Evolutionary conservation across 2,888 invertebrate species (phyloP).

Genomic region (Eudasyphora cyanicolor): DNA sequence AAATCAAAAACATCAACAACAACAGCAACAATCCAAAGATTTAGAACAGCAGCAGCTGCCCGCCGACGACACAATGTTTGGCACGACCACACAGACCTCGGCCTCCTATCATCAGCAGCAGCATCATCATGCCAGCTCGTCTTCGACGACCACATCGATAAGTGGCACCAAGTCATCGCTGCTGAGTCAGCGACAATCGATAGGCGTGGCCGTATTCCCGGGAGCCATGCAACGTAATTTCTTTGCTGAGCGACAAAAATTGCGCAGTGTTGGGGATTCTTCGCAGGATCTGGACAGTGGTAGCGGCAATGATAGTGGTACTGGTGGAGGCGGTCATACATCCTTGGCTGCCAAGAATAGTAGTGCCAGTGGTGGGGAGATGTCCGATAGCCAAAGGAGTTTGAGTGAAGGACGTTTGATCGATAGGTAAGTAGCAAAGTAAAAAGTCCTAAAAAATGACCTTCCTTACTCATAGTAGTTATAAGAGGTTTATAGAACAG

Average conservation of each 20-base stretch:
- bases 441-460: too few species aligned
- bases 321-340: constrained; percentile 61
- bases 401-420: constrained; percentile 78
- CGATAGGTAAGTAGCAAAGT: constrained; percentile 74
- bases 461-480: too few species aligned
- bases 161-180: constrained; percentile 58
- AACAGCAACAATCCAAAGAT: constrained; percentile 55
- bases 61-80: constrained; percentile 66
- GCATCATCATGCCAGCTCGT: constrained; percentile 57
- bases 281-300: constrained; percentile 74
- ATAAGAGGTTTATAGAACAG: too few species aligned
- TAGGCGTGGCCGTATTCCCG: constrained; percentile 75
- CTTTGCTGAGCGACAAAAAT: constrained; percentile 71
- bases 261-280: constrained; percentile 74
- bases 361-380: constrained; percentile 71
- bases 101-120: constrained; percentile 63
- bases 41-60: constrained; percentile 51
- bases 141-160: constrained; percentile 53
- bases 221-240: constrained; percentile 70
- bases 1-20: constrained; percentile 56
- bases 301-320: constrained; percentile 66
- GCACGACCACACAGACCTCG: constrained; percentile 66
- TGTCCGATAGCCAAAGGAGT: constrained; percentile 79
- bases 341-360: constrained; percentile 32
- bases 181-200: constrained; percentile 69